Percentiles rank a stretch among this genome's conserved stretches.
Conservation (phyloP, 1,140 invertebrate genomes). For the Solenopsis invicta region DNA sequence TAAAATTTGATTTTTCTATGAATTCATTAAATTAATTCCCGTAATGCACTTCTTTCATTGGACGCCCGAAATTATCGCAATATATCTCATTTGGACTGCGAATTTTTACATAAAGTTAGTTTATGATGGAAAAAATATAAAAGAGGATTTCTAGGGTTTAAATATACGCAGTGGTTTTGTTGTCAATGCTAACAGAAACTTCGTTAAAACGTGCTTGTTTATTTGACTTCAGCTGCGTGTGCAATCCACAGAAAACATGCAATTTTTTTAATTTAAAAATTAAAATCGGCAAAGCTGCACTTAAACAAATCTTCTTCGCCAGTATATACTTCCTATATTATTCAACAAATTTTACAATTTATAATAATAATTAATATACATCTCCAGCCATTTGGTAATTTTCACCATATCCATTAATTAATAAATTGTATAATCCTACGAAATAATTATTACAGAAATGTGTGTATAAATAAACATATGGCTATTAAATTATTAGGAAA, state of each 20-base stretch:
- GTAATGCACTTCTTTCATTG: not conserved
- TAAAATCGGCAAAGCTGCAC: not conserved
- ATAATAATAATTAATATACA: not conserved
- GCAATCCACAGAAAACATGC: not conserved
- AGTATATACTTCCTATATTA: not conserved
- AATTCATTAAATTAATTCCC: conserved; percentile 14
- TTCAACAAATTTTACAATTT: not conserved
- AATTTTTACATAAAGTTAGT: conserved; percentile 38
- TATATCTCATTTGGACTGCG: not conserved
- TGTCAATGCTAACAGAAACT: not conserved
- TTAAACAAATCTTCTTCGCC: not conserved
- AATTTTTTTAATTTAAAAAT: conserved; percentile 4
- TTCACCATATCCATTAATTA: conserved; percentile 7
- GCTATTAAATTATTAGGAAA: not conserved
- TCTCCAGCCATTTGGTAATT: conserved; percentile 3
- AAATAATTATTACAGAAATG: conserved; percentile 13
- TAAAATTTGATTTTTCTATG: not conserved
- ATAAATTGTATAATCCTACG: not conserved
- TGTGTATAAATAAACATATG: not conserved
- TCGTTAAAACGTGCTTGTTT: conserved; percentile 24
- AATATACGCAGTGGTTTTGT: conserved; percentile 25
- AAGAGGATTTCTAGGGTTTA: conserved; percentile 26
- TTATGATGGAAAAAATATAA: conserved; percentile 37
- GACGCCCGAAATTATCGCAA: not conserved
- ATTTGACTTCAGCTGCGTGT: not conserved